phyloP scores from a whole-genome alignment of 1,140 invertebrate species.

The Drosophila punjabiensis region DNA sequence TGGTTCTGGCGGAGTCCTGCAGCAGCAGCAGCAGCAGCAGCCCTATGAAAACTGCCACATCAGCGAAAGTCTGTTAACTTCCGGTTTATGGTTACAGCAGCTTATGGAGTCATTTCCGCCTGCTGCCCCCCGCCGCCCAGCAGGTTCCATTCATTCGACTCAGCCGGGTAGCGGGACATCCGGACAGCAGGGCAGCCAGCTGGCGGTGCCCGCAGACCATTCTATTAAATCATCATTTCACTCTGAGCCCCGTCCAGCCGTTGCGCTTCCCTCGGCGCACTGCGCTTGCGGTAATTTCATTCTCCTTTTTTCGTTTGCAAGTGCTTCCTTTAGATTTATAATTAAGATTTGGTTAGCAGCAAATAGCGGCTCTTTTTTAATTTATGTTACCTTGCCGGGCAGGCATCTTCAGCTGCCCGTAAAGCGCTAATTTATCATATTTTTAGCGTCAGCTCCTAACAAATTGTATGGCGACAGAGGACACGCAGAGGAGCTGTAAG shows the following conservation, averaged over 20 bases:
- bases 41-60: constrained; percentile 76
- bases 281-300: constrained; percentile 72
- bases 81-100: constrained; percentile 84
- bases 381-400: constrained; percentile 39
- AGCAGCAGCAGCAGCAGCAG: constrained; percentile 22
- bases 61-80: constrained; percentile 84
- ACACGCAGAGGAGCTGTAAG: not conserved
- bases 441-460: constrained; percentile 52
- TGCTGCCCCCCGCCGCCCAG: constrained; percentile 26
- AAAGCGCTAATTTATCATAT: constrained; percentile 77
- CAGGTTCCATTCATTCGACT: constrained; percentile 73
- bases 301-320: constrained; percentile 56
- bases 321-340: constrained; percentile 84
- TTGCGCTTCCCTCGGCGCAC: constrained; percentile 39
- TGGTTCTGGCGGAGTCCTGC: constrained; percentile 20
- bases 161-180: constrained; percentile 45
- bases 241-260: constrained; percentile 32
- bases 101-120: constrained; percentile 81
- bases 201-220: constrained; percentile 82
- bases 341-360: constrained; percentile 84
- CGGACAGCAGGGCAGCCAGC: constrained; percentile 53
- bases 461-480: constrained; percentile 52
- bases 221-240: constrained; percentile 84
- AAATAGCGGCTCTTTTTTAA: constrained; percentile 58
- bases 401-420: constrained; percentile 58